These are phyloP conservation scores for Leptinotarsa tumamoca DNA, from an alignment of 2,888 invertebrate species.

Conservation along the genomic window DNA sequence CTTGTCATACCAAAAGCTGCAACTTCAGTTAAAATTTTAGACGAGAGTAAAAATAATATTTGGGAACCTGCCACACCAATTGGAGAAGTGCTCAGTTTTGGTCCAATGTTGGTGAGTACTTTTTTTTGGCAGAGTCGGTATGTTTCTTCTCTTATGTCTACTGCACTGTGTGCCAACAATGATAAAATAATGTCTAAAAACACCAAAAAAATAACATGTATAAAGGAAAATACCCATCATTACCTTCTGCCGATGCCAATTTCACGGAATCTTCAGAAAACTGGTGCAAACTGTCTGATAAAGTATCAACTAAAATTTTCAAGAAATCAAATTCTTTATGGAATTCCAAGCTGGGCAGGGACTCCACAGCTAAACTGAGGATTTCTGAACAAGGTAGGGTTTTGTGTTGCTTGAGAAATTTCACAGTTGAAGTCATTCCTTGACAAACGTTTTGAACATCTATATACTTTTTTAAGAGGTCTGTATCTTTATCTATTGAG, in stretches of 20 bases:
- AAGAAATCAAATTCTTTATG: conserved; percentile 71
- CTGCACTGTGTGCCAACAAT: conserved; percentile 71
- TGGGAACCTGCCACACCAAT: conserved; percentile 65
- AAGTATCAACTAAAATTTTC: conserved; percentile 59
- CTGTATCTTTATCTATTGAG: conserved; percentile 60
- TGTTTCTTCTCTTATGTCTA: conserved; percentile 69
- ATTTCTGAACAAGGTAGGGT: conserved; percentile 59
- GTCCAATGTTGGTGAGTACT: conserved; percentile 70
- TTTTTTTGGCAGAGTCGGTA: conserved; percentile 70
- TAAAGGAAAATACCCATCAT: conserved; percentile 9
- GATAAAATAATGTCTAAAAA: conserved; percentile 66
- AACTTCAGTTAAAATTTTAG: conserved; percentile 74
- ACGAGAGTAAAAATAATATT: conserved; percentile 70
- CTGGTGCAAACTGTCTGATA: conserved; percentile 55
- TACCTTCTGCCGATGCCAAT: conserved; percentile 49
- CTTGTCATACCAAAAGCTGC: conserved; percentile 73
- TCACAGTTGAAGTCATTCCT: conserved; percentile 67
- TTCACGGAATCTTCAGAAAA: conserved; percentile 48
- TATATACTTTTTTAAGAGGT: conserved; percentile 64
- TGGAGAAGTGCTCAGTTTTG: conserved; percentile 62
- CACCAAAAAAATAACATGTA: conserved; percentile 9
- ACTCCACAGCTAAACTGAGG: conserved; percentile 68
- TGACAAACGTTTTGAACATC: conserved; percentile 65
- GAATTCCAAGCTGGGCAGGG: conserved; percentile 71
- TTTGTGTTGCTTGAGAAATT: conserved; percentile 64